Evolutionary conservation across 2,797 vertebrate species (phyloP).

Genomic region (Chaenodraco wilsoni): DNA sequence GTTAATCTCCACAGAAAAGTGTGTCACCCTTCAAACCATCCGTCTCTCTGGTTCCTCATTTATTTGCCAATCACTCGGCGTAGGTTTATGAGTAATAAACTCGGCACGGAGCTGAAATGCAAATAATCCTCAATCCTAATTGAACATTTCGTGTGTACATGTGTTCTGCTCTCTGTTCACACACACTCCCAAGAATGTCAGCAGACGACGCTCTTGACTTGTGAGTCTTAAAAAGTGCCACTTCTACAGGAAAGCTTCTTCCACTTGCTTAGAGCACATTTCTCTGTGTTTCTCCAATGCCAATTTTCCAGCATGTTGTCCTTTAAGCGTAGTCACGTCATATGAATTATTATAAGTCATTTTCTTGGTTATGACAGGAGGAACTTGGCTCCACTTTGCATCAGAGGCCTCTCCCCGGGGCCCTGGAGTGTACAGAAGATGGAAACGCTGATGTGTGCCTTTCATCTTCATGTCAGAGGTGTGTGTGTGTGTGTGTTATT

Average conservation of each 20-base stretch:
- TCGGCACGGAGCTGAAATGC: constrained; percentile 21
- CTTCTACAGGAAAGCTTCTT: constrained; percentile 25
- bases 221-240: constrained; percentile 30
- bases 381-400: constrained; percentile 55
- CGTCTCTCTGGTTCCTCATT: constrained; percentile 33
- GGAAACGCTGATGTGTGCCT: constrained; percentile 61
- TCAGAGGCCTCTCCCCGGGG: constrained; percentile 44
- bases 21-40: constrained; percentile 24
- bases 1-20: constrained; percentile 25
- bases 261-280: constrained; percentile 41
- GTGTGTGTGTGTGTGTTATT: constrained; percentile 33
- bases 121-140: constrained; percentile 18
- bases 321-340: constrained; percentile 29
- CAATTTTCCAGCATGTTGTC: constrained; percentile 42
- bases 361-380: constrained; percentile 53
- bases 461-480: constrained; percentile 69
- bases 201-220: constrained; percentile 25
- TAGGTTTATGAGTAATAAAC: constrained; percentile 8
- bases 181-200: constrained; percentile 36
- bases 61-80: constrained; percentile 38
- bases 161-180: constrained; percentile 32
- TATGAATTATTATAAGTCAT: constrained; percentile 64
- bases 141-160: not conserved
- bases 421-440: constrained; percentile 45
- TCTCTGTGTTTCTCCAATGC: constrained; percentile 9